Evolutionary conservation across 2,888 invertebrate species (phyloP).

Genomic region (Microctonus aethiopoides): DNA sequence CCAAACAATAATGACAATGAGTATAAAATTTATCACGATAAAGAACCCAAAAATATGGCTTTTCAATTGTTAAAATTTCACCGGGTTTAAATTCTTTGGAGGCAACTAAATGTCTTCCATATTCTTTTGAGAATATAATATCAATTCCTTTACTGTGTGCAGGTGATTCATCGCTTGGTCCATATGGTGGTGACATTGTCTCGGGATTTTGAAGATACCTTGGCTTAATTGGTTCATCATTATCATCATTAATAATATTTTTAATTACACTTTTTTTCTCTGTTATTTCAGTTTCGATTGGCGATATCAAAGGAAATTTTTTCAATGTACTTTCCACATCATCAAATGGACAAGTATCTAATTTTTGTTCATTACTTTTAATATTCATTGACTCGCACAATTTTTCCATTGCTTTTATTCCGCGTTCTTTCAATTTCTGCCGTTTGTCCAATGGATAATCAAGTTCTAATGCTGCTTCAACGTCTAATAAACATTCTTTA

Average conservation of each 20-base stretch:
- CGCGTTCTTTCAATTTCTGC: constrained; percentile 57
- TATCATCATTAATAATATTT: background rate
- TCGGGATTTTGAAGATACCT: constrained; percentile 54
- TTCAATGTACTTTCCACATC: constrained; percentile 25
- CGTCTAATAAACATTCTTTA: constrained; percentile 61
- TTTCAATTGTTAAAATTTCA: constrained; percentile 58
- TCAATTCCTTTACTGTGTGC: constrained; percentile 55
- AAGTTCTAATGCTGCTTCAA: constrained; percentile 56
- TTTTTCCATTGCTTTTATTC: constrained; percentile 55
- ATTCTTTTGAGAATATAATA: constrained; percentile 56
- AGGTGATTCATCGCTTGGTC: constrained; percentile 57
- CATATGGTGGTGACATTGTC: constrained; percentile 49
- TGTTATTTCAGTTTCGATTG: constrained; percentile 18
- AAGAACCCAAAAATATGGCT: constrained; percentile 58
- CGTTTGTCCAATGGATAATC: constrained; percentile 62
- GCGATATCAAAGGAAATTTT: constrained; percentile 37
- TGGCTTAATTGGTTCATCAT: constrained; percentile 29
- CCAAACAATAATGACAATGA: constrained; percentile 62
- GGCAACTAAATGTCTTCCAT: constrained; percentile 61
- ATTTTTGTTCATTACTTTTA: constrained; percentile 26
- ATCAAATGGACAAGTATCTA: constrained; percentile 26
- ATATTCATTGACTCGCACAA: constrained; percentile 44
- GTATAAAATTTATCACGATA: constrained; percentile 63
- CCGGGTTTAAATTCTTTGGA: constrained; percentile 60
- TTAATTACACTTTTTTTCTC: constrained; percentile 13